A percentile compares a stretch with the other conserved stretches of the same genome.
phyloP scores from a whole-genome alignment of 1,140 invertebrate genomes.

The Pomacea maculata region DNA sequence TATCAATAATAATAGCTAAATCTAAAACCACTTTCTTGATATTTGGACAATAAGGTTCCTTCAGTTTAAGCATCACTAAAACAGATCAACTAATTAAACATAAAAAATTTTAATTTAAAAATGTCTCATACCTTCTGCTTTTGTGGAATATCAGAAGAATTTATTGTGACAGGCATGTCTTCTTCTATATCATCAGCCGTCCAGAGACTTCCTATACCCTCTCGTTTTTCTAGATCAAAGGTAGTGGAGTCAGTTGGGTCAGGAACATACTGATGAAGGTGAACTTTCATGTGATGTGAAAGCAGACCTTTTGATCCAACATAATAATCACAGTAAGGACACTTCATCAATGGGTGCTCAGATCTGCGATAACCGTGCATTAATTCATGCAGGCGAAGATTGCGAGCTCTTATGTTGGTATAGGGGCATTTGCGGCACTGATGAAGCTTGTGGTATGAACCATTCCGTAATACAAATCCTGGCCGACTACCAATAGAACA shows the following conservation, averaged over 20 bases:
- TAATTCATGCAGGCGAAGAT: constrained; percentile 86
- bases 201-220: constrained; percentile 14
- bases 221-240: constrained; percentile 27
- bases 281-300: constrained; percentile 82
- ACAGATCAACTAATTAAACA: too few relatives aligned
- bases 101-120: too few relatives aligned
- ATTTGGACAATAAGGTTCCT: too few relatives aligned
- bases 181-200: constrained; percentile 27
- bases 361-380: constrained; percentile 75
- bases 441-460: constrained; percentile 82
- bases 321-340: constrained; percentile 84
- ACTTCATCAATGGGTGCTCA: constrained; percentile 73
- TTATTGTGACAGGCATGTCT: constrained; percentile 1
- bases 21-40: too few relatives aligned
- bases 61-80: too few relatives aligned
- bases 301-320: constrained; percentile 81
- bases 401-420: constrained; percentile 75
- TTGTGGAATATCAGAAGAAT: constrained; percentile 26
- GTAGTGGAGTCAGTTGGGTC: constrained; percentile 35
- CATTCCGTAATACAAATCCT: constrained; percentile 61
- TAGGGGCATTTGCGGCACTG: constrained; percentile 87
- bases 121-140: constrained; percentile 21
- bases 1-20: too few relatives aligned
- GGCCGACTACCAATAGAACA: constrained; percentile 49
- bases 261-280: constrained; percentile 64